These are phyloP conservation scores for Heteropelma amictum DNA, from an alignment of 2,888 invertebrate species.

Conservation along the genomic window DNA sequence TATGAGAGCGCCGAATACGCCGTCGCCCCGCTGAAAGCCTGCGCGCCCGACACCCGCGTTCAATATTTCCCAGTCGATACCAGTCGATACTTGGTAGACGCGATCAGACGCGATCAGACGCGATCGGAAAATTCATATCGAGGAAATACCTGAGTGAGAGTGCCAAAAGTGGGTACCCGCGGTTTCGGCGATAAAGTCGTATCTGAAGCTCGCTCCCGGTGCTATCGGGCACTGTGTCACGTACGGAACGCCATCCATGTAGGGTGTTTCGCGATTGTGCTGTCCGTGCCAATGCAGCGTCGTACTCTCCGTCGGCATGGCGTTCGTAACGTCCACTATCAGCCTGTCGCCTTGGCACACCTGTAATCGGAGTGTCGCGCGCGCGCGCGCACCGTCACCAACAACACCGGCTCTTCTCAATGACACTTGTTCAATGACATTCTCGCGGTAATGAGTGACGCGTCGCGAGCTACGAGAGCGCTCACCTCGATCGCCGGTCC, in stretches of 20 bases:
- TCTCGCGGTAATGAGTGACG: no score
- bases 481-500: constrained; percentile 90
- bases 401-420: no score
- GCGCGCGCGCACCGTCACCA: no score
- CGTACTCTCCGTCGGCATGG: constrained; percentile 88
- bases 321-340: constrained; percentile 90
- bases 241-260: constrained; percentile 93
- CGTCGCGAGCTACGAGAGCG: no score
- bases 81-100: neutral
- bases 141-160: constrained; percentile 81
- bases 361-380: constrained; percentile 78
- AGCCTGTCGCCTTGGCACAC: constrained; percentile 92
- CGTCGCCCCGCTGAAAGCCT: constrained; percentile 93
- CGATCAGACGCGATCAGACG: neutral
- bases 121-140: neutral
- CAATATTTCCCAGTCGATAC: no score
- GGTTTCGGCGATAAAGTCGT: constrained; percentile 86
- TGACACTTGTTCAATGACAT: no score
- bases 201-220: constrained; percentile 87
- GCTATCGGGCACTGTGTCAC: constrained; percentile 91
- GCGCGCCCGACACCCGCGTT: no score
- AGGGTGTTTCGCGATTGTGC: constrained; percentile 87
- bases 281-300: constrained; percentile 96
- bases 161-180: constrained; percentile 93
- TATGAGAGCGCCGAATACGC: constrained; percentile 88